Conservation (phyloP, 2,888 invertebrate genomes). For the Drosophila rubida region DNA sequence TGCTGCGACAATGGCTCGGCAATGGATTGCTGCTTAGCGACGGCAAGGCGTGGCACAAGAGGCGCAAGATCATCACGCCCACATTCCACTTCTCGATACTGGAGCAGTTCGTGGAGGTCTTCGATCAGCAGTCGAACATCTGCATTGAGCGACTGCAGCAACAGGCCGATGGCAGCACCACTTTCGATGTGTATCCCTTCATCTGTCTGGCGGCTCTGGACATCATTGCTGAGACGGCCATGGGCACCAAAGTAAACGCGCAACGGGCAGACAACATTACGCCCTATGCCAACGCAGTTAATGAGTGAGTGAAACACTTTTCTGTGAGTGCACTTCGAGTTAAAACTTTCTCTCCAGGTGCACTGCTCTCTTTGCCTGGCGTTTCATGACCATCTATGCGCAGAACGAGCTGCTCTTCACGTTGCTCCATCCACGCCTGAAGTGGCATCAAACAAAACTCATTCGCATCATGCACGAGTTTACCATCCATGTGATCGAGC, state of each 20-base stretch:
- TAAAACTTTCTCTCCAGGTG: constrained; percentile 46
- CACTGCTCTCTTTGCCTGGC: constrained; percentile 67
- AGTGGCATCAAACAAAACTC: constrained; percentile 59
- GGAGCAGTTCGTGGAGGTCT: constrained; percentile 89
- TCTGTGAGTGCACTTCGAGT: no score
- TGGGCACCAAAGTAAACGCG: constrained; percentile 81
- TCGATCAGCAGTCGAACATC: constrained; percentile 88
- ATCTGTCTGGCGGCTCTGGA: constrained; percentile 87
- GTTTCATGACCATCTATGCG: constrained; percentile 70
- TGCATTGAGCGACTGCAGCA: constrained; percentile 86
- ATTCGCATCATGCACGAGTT: constrained; percentile 81
- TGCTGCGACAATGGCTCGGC: constrained; percentile 81
- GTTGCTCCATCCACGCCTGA: constrained; percentile 56
- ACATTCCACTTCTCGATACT: constrained; percentile 92
- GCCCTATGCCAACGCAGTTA: constrained; percentile 89
- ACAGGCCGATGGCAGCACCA: constrained; percentile 80
- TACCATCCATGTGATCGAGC: constrained; percentile 78
- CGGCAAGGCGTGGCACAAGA: constrained; percentile 87
- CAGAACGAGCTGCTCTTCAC: constrained; percentile 70
- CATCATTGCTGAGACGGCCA: constrained; percentile 85
- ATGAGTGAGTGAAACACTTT: constrained; percentile 85
- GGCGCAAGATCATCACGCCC: constrained; percentile 90
- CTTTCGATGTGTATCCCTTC: constrained; percentile 87
- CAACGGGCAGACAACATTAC: constrained; percentile 87
- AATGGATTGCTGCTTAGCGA: constrained; percentile 79